Percentiles rank a stretch among this genome's conserved stretches.
phyloP scores from a whole-genome alignment of 2,797 vertebrate genomes.

The Enteromius paludinosus region DNA sequence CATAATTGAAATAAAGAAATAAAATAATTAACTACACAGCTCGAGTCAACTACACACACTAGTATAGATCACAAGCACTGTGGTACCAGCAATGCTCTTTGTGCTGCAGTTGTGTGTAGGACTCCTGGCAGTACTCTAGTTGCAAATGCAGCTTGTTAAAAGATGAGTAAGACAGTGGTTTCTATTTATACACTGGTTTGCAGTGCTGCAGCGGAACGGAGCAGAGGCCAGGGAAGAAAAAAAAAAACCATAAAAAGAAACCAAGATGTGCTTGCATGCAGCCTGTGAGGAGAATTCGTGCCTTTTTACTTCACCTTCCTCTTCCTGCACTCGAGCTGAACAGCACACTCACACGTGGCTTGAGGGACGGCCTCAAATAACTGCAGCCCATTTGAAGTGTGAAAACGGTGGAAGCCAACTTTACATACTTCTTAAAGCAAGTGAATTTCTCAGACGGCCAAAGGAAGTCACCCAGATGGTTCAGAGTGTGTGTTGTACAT shows the following conservation, averaged over 20 bases:
- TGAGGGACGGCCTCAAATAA: neutral
- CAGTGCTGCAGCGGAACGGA: slow-evolving; percentile 34
- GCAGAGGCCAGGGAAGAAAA: slow-evolving; percentile 15
- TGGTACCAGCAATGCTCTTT: slow-evolving; percentile 14
- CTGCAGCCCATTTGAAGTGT: slow-evolving; percentile 47
- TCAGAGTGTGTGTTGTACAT: neutral
- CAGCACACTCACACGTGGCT: neutral
- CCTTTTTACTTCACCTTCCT: slow-evolving; percentile 43
- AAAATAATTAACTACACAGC: neutral
- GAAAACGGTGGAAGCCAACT: slow-evolving; percentile 30
- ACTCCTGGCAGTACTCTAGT: slow-evolving; percentile 52
- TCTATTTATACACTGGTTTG: slow-evolving; percentile 50
- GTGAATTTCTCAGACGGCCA: slow-evolving; percentile 12
- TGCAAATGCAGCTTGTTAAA: slow-evolving; percentile 55
- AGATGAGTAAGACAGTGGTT: slow-evolving; percentile 62
- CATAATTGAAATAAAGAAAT: neutral
- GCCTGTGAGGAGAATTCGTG: neutral
- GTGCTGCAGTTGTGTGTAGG: neutral
- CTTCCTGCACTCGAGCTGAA: slow-evolving; percentile 6
- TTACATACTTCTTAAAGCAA: slow-evolving; percentile 9
- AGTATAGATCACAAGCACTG: neutral
- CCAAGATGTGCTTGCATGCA: slow-evolving; percentile 33
- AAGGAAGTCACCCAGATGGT: neutral
- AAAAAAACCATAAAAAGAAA: too few relatives aligned
- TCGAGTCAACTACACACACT: neutral